Percentiles rank a stretch among this genome's conserved stretches.
Evolutionary conservation across 2,888 invertebrate species (phyloP).

Genomic region (Morpho achilles): DNA sequence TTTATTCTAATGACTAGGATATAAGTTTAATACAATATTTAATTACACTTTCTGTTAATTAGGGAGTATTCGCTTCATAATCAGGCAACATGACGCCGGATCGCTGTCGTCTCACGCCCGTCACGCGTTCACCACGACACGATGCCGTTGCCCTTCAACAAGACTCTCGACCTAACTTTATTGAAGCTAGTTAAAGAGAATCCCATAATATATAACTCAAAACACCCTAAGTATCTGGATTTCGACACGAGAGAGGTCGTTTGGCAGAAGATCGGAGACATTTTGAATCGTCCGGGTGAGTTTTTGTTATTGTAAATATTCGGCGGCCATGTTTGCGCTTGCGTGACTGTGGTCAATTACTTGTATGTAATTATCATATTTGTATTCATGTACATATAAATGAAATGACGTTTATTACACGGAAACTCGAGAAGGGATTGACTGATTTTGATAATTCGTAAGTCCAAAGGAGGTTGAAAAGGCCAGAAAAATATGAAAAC

Average conservation of each 20-base stretch:
- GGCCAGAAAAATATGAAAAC: no score
- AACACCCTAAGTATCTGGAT: conserved; percentile 55
- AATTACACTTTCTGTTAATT: no score
- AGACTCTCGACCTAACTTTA: conserved; percentile 50
- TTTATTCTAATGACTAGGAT: no score
- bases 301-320: conserved; percentile 20
- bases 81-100: conserved; percentile 17
- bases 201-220: conserved; percentile 51
- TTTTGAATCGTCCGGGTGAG: conserved; percentile 56
- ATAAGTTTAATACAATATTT: no score
- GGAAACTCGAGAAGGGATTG: no score
- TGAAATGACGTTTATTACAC: no score
- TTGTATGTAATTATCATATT: neutral
- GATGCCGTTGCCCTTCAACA: conserved; percentile 62
- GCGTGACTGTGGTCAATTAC: neutral
- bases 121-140: conserved; percentile 25
- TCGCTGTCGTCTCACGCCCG: conserved; percentile 29
- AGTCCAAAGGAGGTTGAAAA: no score
- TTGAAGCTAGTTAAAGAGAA: conserved; percentile 55
- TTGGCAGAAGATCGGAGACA: conserved; percentile 67
- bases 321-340: conserved; percentile 8
- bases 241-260: conserved; percentile 56
- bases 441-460: no score
- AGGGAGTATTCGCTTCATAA: neutral
- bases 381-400: no score